Base-by-base conservation (phyloP, 2,888 invertebrate genomes). In the Epiblema foenella region DNA sequence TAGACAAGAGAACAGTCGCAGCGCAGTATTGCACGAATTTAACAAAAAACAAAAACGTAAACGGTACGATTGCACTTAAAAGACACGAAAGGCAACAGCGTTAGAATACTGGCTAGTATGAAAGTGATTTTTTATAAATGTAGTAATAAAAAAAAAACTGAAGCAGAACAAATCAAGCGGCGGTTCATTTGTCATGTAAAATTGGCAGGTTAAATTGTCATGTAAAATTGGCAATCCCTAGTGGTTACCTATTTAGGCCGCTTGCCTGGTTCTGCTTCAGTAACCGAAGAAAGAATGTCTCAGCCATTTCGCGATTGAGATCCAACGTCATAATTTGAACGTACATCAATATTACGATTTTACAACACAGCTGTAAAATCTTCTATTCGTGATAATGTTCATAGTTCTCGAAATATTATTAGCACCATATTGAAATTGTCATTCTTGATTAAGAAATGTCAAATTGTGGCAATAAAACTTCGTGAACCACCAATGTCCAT, bases 11-110 rank as follows among this genome's bases (percentile, higher is more conserved):
- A 15, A 33, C 12, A 62, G n/a, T 74, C 76, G 76, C 77, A 78
- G 80, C 79, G 76, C 75, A 76, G 74, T 84, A 84, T 83, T 83
- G 83, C 84, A 84, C 83, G 68, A 76, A 71, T 73, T 62, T 63
- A 77, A 79, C 74, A 78, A 51, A 63, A 49, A 56, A 29, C 49
- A 59, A 66, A 75, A 77, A 75, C 29, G 57, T 70, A 68, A 76
- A 76, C 65, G 68, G 67, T 56, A 76, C 69, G 58, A 73, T 72
- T 74, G 76, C 73, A 74, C 72, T 59, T 66, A 68, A 72, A 71
- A 72, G 78, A 77, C 79, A 76, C 77, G 76, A 71, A 57, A 81
- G n/a, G n/a, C 78, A 77, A 79, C 81, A 81, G 75, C 62, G 24
- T 56, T 67, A n/a, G 9, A 59, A 52, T 51, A 65, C 51, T 15